A percentile compares a stretch with the other conserved stretches of the same genome.
Conservation (phyloP, 2,113 vertebrate species). For the Tretioscincus oriximinensis region DNA sequence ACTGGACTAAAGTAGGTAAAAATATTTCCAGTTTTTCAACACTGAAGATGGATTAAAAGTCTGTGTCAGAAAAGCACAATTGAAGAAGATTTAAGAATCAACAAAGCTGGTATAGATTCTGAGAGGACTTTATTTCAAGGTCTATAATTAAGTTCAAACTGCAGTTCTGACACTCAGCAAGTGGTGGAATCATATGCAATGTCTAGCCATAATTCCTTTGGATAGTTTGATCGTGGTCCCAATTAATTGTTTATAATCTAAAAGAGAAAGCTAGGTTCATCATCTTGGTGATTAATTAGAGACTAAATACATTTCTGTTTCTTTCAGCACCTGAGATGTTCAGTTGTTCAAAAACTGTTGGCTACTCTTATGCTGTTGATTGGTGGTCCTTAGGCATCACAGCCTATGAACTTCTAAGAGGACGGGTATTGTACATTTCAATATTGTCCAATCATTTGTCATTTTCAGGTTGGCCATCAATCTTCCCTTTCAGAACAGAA, state of each 20-base stretch:
- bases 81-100: too few species aligned
- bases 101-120: too few species aligned
- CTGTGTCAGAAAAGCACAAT: too few species aligned
- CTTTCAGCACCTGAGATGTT: conserved; percentile 94
- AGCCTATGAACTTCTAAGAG: conserved; percentile 90
- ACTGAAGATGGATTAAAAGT: too few species aligned
- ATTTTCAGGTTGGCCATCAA: neutral
- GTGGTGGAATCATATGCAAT: neutral
- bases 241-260: neutral
- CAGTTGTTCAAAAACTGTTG: conserved; percentile 75
- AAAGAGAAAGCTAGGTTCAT: neutral
- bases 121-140: too few species aligned
- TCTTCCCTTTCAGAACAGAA: neutral
- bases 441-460: neutral
- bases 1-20: too few species aligned
- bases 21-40: too few species aligned
- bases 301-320: conserved; percentile 20
- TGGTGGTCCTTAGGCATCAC: conserved; percentile 87
- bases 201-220: neutral
- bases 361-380: conserved; percentile 88
- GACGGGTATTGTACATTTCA: conserved; percentile 76
- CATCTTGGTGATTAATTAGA: neutral
- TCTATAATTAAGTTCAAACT: neutral
- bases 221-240: neutral
- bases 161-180: neutral